Conservation (phyloP, 2,888 invertebrate species). For the Stegana nigrithorax region DNA sequence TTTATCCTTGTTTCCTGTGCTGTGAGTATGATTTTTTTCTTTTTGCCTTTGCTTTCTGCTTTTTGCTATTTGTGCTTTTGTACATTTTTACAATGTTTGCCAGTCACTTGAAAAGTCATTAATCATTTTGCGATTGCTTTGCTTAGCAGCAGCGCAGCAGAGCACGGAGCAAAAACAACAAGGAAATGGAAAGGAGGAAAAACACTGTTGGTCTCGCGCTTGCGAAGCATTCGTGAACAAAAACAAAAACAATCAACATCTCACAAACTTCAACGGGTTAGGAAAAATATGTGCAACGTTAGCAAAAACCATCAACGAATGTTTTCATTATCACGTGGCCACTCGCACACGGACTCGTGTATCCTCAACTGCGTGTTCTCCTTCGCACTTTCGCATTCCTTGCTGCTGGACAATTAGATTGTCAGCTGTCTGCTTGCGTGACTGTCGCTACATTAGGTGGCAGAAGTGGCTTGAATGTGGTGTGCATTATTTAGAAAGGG, state of each 20-base stretch:
- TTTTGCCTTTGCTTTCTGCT: not conserved
- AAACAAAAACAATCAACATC: conserved; percentile 28
- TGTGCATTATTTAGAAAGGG: no score
- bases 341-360: not conserved
- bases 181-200: not conserved
- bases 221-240: not conserved
- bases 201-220: not conserved
- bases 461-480: no score
- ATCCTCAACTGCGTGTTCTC: not conserved
- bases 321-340: not conserved
- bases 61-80: conserved; percentile 38
- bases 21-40: not conserved
- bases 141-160: not conserved
- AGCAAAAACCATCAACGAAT: not conserved
- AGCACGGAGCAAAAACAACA: no score
- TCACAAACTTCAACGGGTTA: conserved; percentile 23
- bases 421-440: conserved; percentile 24
- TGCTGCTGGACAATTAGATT: conserved; percentile 41
- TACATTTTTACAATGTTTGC: conserved; percentile 51
- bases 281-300: not conserved
- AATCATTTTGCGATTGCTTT: conserved; percentile 56
- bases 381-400: conserved; percentile 26
- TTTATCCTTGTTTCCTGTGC: conserved; percentile 8
- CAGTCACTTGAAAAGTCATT: conserved; percentile 68
- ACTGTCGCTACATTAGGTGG: no score